These are phyloP conservation scores for Nerophis ophidion DNA, from an alignment of 2,113 vertebrate genomes.

Conservation along the genomic window DNA sequence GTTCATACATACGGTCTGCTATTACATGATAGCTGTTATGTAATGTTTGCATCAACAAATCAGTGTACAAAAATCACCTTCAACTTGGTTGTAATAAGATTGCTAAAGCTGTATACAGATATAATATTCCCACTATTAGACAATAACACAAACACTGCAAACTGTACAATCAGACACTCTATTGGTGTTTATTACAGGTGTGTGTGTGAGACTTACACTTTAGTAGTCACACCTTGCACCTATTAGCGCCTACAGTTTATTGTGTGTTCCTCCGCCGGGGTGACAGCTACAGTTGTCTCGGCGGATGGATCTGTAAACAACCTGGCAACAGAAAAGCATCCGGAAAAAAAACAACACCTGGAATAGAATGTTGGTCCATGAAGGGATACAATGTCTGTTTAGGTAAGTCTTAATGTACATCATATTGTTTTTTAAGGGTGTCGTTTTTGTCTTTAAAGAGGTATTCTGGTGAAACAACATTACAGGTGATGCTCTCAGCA, in stretches of 20 bases:
- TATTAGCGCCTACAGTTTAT: not conserved
- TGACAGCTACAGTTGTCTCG: slow-evolving; percentile 12
- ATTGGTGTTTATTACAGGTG: not conserved
- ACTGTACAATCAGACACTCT: no score
- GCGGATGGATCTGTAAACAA: slow-evolving; percentile 55
- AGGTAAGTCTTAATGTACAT: slow-evolving; percentile 29
- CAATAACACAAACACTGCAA: no score
- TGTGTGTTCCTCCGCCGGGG: slow-evolving; percentile 39
- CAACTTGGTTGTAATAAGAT: no score
- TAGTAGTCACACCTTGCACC: slow-evolving; percentile 7
- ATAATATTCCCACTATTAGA: no score
- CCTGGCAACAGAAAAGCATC: slow-evolving; percentile 18
- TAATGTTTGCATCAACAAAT: no score
- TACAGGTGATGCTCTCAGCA: slow-evolving; percentile 55
- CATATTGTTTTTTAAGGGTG: not conserved
- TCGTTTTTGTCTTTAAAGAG: not conserved
- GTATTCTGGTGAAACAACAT: not conserved
- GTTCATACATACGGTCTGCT: no score
- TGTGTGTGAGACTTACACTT: not conserved
- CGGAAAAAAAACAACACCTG: slow-evolving; percentile 23
- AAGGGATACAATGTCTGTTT: slow-evolving; percentile 30
- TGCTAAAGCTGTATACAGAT: no score
- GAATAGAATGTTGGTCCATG: slow-evolving; percentile 51
- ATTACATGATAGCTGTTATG: no score
- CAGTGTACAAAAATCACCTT: no score